These are phyloP conservation scores for Baronia brevicornis DNA, from an alignment of 2,888 invertebrate species.

Conservation along the genomic window DNA sequence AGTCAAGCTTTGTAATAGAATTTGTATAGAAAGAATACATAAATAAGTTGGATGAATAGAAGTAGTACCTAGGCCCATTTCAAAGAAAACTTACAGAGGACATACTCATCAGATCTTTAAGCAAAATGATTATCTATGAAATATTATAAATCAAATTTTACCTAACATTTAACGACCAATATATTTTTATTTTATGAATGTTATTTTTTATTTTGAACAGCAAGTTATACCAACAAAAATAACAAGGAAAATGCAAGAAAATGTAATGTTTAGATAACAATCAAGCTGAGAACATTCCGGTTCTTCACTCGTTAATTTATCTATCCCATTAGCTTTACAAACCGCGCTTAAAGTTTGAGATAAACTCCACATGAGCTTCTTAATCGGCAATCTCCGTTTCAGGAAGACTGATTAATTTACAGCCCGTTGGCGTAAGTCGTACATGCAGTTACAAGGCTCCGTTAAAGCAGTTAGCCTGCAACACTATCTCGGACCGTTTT, in stretches of 20 bases:
- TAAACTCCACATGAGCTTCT: constrained; percentile 16
- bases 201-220: too few relatives aligned
- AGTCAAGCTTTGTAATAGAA: too few relatives aligned
- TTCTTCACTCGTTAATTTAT: constrained; percentile 14
- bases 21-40: too few relatives aligned
- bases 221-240: too few relatives aligned
- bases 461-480: constrained; percentile 9
- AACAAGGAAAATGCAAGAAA: constrained; percentile 9
- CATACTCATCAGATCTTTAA: too few relatives aligned
- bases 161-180: too few relatives aligned
- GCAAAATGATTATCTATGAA: too few relatives aligned
- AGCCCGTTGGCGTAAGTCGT: constrained; percentile 12
- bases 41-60: too few relatives aligned
- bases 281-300: constrained; percentile 10
- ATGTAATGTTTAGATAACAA: constrained; percentile 7
- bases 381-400: constrained; percentile 17
- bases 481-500: constrained; percentile 2
- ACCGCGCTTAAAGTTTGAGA: constrained; percentile 14
- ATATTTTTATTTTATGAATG: too few relatives aligned
- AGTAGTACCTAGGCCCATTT: too few relatives aligned
- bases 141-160: too few relatives aligned
- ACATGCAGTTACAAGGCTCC: constrained; percentile 13
- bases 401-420: constrained; percentile 17
- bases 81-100: too few relatives aligned
- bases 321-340: constrained; percentile 16